Percentiles rank a stretch among this genome's conserved stretches.
Evolutionary conservation across 1,140 invertebrate species (phyloP).

Genomic region (Neodiprion virginianus): DNA sequence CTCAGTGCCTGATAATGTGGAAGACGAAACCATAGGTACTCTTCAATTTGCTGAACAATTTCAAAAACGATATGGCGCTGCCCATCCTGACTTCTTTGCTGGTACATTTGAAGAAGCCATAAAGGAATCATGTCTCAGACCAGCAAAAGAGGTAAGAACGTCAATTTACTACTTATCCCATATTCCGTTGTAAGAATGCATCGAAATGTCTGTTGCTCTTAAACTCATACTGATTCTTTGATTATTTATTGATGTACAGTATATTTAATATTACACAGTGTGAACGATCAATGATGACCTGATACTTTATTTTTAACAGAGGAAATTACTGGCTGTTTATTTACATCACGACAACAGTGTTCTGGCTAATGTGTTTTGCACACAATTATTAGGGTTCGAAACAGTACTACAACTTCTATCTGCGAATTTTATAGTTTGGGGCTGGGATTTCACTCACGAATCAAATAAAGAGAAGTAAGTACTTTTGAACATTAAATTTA

Average conservation of each 20-base stretch:
- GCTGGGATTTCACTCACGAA: conserved; percentile 92
- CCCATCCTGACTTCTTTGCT: conserved; percentile 88
- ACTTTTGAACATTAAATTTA: conserved; percentile 15
- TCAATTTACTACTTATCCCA: neutral
- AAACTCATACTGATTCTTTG: too few species aligned
- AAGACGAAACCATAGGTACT: conserved; percentile 85
- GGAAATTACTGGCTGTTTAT: conserved; percentile 91
- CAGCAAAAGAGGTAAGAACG: conserved; percentile 82
- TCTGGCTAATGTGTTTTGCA: conserved; percentile 94
- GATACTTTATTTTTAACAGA: conserved; percentile 66
- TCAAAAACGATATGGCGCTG: conserved; percentile 77
- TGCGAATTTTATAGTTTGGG: conserved; percentile 90
- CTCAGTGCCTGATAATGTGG: conserved; percentile 84
- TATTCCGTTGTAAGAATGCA: neutral
- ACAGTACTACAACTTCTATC: conserved; percentile 86
- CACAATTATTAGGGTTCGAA: conserved; percentile 89
- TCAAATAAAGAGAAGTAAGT: conserved; percentile 82
- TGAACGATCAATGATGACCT: conserved; percentile 19
- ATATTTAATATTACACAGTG: neutral
- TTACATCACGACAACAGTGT: conserved; percentile 94
- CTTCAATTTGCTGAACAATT: conserved; percentile 89
- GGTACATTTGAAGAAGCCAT: conserved; percentile 89
- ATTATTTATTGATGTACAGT: conserved; percentile 13
- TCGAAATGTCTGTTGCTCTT: too few species aligned
- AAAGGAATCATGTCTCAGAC: conserved; percentile 83